These are phyloP conservation scores for Amblyopsis rosae DNA, from an alignment of 2,113 vertebrate species.

Conservation along the genomic window DNA sequence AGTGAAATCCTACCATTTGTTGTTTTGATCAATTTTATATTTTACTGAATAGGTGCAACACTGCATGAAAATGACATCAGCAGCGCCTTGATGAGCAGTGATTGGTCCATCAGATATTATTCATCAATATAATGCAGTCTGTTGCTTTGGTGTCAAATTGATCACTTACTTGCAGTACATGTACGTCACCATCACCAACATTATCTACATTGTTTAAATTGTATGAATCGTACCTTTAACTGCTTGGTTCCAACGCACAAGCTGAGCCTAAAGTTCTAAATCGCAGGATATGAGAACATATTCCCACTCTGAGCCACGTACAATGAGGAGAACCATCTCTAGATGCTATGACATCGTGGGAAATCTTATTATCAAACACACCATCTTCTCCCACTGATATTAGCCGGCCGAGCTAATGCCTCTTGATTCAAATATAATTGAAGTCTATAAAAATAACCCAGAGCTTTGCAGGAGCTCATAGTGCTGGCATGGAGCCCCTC, in stretches of 20 bases:
- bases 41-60: too few species aligned
- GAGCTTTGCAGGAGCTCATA: constrained; percentile 64
- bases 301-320: constrained; percentile 41
- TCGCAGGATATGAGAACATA: constrained; percentile 5
- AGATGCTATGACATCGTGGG: constrained; percentile 49
- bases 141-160: too few species aligned
- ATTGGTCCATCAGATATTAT: too few species aligned
- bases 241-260: constrained; percentile 1
- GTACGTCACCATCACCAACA: too few species aligned
- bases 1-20: too few species aligned
- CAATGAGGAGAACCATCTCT: constrained; percentile 14
- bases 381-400: constrained; percentile 58
- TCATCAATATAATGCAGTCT: too few species aligned
- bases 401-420: constrained; percentile 52
- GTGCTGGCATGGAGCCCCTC: constrained; percentile 55
- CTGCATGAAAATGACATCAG: too few species aligned
- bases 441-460: constrained; percentile 75
- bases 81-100: too few species aligned
- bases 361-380: constrained; percentile 68
- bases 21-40: too few species aligned
- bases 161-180: too few species aligned
- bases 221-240: too few species aligned
- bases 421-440: constrained; percentile 69
- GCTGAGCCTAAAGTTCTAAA: constrained; percentile 17
- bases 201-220: too few species aligned